Base-by-base conservation (phyloP, 2,888 invertebrate genomes). In the Acronicta alni region DNA sequence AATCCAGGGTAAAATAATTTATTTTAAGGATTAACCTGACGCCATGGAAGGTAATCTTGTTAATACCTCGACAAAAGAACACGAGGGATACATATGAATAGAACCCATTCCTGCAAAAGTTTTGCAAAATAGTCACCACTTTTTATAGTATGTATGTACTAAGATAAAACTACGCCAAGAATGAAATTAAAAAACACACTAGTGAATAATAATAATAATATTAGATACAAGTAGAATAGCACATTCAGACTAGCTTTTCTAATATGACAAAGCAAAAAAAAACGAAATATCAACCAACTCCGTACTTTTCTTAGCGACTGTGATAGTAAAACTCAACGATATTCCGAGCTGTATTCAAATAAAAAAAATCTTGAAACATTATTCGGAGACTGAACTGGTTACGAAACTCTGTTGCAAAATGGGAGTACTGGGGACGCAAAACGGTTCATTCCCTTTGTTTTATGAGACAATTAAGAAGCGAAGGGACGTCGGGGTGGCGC, bases 361-460 rank as follows among this genome's bases (percentile, higher is more conserved):
- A 64, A 65, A 71, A 70, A n/a, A 77, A 75, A 72, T 72, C 76
- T 72, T 73, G 65, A 72, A 72, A 71, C 67, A 72, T 75, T 75
- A 77, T 63, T 72, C 72, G 72, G 72, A 69, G 75, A 75, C 68
- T 69, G 75, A 77, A 80, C 75, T 70, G 77, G 79, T 80, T 80
- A 77, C 78, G 77, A 79, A 82, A 79, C 78, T 80, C 76, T 72
- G 72, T 77, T 78, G 68, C 78, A 73, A 78, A 78, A 83, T 76
- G 80, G 75, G 77, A 80, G 81, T 79, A 72, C 77, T 72, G 79
- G 81, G 80, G 81, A 80, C 77, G 77, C 79, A 79, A 80, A 85
- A 87, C 84, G 85, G 84, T 87, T 88, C 83, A 86, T 89, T 87
- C 87, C 77, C 82, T 86, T 88, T 89, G 88, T 89, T 90, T 89